phyloP scores from a whole-genome alignment of 2,113 vertebrate species.

The Mus spicilegus region DNA sequence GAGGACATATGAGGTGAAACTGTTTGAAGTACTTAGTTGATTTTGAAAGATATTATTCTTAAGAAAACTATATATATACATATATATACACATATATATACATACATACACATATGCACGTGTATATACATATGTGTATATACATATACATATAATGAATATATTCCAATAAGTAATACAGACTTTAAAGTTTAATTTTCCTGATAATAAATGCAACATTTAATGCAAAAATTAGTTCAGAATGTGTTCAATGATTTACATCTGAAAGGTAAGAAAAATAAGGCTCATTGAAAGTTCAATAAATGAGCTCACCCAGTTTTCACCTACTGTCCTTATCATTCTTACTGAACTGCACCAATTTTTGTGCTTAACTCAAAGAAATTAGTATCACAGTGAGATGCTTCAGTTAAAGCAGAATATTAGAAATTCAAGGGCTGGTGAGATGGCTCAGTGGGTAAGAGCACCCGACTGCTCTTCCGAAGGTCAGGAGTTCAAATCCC shows the following conservation, averaged over 20 bases:
- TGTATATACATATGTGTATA: too few relatives aligned
- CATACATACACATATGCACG: too few relatives aligned
- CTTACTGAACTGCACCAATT: background rate
- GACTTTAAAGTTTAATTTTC: background rate
- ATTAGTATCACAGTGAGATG: constrained; percentile 24
- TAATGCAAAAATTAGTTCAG: background rate
- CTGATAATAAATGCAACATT: background rate
- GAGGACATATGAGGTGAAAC: background rate
- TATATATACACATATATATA: too few relatives aligned
- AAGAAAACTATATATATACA: background rate
- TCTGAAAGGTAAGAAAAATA: background rate
- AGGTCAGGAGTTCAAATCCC: too few relatives aligned
- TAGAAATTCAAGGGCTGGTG: constrained; percentile 8
- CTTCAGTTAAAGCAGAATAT: constrained; percentile 24
- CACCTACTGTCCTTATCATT: background rate
- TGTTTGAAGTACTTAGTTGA: background rate
- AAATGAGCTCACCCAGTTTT: background rate
- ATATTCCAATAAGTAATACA: background rate
- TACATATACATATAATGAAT: background rate
- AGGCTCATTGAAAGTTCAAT: background rate
- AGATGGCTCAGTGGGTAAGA: too few relatives aligned
- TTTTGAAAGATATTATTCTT: background rate
- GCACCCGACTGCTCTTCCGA: too few relatives aligned
- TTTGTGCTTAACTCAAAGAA: constrained; percentile 46
- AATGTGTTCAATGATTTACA: background rate